Base-by-base conservation (phyloP, 2,888 invertebrate species). In the Steinernema hermaphroditum region DNA sequence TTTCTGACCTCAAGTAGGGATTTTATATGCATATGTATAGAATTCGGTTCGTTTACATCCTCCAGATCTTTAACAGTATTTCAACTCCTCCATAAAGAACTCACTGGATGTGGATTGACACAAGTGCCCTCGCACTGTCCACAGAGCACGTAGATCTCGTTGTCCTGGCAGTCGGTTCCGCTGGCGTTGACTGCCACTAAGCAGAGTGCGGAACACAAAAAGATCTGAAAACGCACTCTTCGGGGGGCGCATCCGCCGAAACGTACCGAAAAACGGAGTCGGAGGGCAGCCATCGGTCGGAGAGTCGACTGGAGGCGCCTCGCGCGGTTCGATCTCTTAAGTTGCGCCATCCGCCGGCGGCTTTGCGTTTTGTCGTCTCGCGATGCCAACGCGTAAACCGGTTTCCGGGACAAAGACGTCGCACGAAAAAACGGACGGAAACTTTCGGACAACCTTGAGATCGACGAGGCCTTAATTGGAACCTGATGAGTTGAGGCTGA, bases 101-200 rank as follows among this genome's bases (percentile, higher is more conserved):
- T 49, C 62, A 79, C 78, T 16, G 75, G 54, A 4, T 75, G 46
- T 0, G 77, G 78, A 24, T 74, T 75, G 27, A 46, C 72, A 46
- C 80, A 80, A 6, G 74, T 77, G n/a, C 76, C 80, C 34, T 80
- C 80, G 50, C 80, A 80, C 9, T 70, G 71, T 2, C 80, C 80
- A 34, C 80, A 80, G 19, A 69, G 44, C 24, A 80, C 68, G 54
- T 76, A 80, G n/a, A 72, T 24, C 70, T 80, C 80, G 68, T 80
- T 80, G 4, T 74, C 71, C 69, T 80, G 80, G 41, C 80, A 80
- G 71, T 80, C 80, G 62, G 62, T 62, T 62, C 62, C 62, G 16
- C 62, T 32, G 29, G 29, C 29, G 62, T 9, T 29, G 29, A 62
- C 32, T 16, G 32, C 2, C 27, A 16, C 62, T 2, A 2, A 24